Base-by-base conservation (phyloP, 2,888 invertebrate genomes). In the Dicyrtoma fusca region DNA sequence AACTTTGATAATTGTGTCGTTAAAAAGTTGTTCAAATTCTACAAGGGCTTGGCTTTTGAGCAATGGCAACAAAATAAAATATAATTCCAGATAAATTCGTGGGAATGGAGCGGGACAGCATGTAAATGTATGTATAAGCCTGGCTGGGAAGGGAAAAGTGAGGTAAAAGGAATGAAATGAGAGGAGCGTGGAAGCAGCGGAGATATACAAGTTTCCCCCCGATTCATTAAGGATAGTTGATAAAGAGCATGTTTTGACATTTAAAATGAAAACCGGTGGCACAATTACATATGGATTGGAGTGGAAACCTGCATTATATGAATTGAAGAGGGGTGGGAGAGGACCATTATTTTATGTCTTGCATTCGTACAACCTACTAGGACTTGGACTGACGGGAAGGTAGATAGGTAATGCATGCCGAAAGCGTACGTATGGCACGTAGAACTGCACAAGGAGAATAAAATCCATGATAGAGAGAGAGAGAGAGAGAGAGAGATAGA, bases 221-320 rank as follows among this genome's bases (percentile, higher is more conserved):
- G 34, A 34, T 34, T 34, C 34, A 34, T 34, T 34, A 34, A 34
- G 8, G 53, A 55, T 19, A 55, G 44, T 68, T 42, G 57, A 68
- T 55, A 68, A 68, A 68, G 68, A 68, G 68, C 68, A 68, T 68
- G 45, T 68, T 68, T 68, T 68, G 68, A 68, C 68, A 68, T 68
- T 68, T 68, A 57, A 34, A 68, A 68, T 68, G 68, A 45, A 19
- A 44, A 34, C 61, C 61, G 42, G 19, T 44, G 61, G 61, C 68
- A 68, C 68, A 68, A 57, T 57, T 68, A 57, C 57, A 68, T 57
- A 68, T 59, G 68, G 68, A 68, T 68, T 68, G 45, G 44, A 44
- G 34, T 61, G 34, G 14, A 61, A 42, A 34, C 44, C 61, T 17
- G 8, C 34, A 34, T 34, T 34, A 34, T 34, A 8, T 34, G 34